phyloP scores from a whole-genome alignment of 2,888 invertebrate species.

The Cataglyphis cursor region DNA sequence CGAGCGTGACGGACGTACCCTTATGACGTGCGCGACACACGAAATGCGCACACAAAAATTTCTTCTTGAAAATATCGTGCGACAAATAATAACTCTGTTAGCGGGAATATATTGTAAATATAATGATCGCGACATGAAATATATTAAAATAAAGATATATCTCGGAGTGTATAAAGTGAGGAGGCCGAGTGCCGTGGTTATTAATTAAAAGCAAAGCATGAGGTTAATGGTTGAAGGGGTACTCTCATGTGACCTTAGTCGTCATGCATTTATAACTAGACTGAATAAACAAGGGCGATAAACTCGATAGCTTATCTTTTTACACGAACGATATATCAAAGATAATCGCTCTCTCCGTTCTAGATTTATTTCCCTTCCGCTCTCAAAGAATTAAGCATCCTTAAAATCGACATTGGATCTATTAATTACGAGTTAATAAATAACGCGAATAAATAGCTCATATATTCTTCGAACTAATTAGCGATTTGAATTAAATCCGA shows the following conservation, averaged over 20 bases:
- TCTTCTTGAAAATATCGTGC: neutral
- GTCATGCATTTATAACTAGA: conserved; percentile 67
- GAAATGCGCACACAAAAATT: too few species aligned
- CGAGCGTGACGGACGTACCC: conserved; percentile 21
- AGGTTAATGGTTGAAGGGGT: conserved; percentile 63
- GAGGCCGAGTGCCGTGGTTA: neutral
- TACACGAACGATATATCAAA: conserved; percentile 45
- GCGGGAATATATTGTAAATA: neutral
- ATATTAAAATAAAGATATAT: conserved; percentile 14
- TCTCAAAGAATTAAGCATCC: conserved; percentile 16
- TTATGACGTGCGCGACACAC: neutral
- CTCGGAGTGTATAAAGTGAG: neutral
- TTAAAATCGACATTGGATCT: conserved; percentile 46
- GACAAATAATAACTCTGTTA: neutral
- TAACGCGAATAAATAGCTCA: neutral
- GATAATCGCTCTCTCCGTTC: conserved; percentile 13
- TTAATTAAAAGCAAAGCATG: conserved; percentile 36
- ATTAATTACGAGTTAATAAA: conserved; percentile 35
- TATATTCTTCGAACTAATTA: neutral
- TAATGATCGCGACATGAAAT: neutral
- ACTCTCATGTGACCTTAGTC: conserved; percentile 63
- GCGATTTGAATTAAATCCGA: conserved; percentile 2
- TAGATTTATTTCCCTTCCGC: conserved; percentile 14
- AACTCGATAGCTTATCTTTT: conserved; percentile 68
- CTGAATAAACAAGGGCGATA: conserved; percentile 65